Conservation (phyloP, 2,113 vertebrate species). For the Platanista minor region DNA sequence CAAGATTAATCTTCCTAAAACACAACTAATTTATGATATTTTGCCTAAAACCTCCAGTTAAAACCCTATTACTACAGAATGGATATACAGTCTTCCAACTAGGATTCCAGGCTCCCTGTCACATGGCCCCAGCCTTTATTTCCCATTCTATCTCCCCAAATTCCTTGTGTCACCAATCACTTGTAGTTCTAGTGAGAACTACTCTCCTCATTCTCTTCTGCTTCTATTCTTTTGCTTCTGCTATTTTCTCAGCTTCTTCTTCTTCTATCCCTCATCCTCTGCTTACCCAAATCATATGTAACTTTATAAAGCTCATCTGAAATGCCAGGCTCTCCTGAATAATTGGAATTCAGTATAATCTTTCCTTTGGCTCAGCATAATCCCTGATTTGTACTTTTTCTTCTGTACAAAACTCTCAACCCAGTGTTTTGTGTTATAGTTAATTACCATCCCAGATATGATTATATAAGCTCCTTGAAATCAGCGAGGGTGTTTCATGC, state of each 20-base stretch:
- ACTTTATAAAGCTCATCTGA: background rate
- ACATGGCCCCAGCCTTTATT: background rate
- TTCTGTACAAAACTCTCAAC: background rate
- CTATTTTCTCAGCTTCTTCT: background rate
- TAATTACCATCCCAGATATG: background rate
- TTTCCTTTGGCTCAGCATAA: background rate
- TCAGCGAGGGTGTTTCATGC: background rate
- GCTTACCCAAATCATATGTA: background rate
- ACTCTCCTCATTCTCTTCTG: background rate
- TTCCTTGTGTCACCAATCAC: background rate
- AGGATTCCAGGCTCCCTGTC: background rate
- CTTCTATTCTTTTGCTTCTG: background rate
- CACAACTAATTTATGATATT: background rate
- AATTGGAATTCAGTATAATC: background rate
- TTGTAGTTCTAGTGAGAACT: background rate
- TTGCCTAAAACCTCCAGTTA: background rate
- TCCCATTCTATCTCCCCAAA: background rate
- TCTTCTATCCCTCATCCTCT: background rate
- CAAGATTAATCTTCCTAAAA: background rate
- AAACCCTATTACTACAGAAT: background rate
- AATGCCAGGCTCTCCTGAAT: background rate
- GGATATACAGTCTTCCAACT: background rate
- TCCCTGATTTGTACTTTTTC: background rate
- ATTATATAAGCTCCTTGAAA: background rate
- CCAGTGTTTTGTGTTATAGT: background rate